phyloP scores from a whole-genome alignment of 2,113 vertebrate species.

The Brachyhypopomus gauderio region DNA sequence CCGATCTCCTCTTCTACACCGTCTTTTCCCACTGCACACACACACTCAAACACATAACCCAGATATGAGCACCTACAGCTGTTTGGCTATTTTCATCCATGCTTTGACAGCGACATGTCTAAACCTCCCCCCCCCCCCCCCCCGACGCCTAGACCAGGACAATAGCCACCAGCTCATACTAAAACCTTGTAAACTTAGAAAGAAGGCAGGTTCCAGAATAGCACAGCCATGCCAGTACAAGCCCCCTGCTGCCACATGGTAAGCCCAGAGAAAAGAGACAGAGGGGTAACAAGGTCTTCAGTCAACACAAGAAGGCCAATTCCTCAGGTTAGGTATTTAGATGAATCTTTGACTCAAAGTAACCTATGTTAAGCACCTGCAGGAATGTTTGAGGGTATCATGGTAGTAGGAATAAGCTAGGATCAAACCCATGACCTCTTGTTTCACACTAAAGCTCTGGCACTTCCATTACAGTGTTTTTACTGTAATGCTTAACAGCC shows the following conservation, averaged over 20 bases:
- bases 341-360: slow-evolving; percentile 17
- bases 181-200: slow-evolving; percentile 58
- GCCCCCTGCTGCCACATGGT: slow-evolving; percentile 53
- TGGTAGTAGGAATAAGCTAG: not conserved
- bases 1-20: slow-evolving; percentile 38
- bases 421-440: slow-evolving; percentile 16
- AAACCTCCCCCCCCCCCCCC: slow-evolving; percentile 32
- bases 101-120: slow-evolving; percentile 58
- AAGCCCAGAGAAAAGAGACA: slow-evolving; percentile 42
- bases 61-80: slow-evolving; percentile 64
- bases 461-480: not conserved
- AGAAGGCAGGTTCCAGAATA: slow-evolving; percentile 51
- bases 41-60: slow-evolving; percentile 39
- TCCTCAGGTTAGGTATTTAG: slow-evolving; percentile 15
- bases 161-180: slow-evolving; percentile 58
- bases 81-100: slow-evolving; percentile 63
- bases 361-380: not conserved
- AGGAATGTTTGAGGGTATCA: not conserved
- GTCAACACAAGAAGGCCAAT: slow-evolving; percentile 24
- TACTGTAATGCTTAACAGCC: not conserved
- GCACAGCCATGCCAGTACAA: slow-evolving; percentile 44
- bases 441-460: not conserved
- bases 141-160: slow-evolving; percentile 59
- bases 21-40: slow-evolving; percentile 31
- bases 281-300: slow-evolving; percentile 48